Evolutionary conservation across 2,113 vertebrate genomes (phyloP).

Genomic region (Calidris pugnax): DNA sequence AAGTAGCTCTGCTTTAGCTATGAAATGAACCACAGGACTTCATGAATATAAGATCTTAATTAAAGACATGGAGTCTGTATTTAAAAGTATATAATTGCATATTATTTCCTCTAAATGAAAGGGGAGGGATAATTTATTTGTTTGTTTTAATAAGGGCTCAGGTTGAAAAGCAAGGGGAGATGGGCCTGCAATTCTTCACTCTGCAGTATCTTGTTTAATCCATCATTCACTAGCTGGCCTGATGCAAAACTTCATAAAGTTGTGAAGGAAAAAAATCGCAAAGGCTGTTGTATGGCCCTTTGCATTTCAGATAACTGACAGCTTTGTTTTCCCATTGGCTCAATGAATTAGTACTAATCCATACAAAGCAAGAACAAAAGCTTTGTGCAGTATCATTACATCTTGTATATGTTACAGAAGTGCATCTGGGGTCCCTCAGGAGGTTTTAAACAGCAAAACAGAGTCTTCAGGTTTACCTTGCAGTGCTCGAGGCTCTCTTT

Average conservation of each 20-base stretch:
- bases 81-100: background rate
- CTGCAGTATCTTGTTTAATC: background rate
- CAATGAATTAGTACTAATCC: background rate
- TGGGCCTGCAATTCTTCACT: background rate
- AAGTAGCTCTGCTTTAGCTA: conserved; percentile 3
- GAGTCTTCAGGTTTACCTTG: background rate
- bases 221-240: background rate
- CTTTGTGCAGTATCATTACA: background rate
- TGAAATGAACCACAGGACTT: background rate
- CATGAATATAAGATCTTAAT: conserved; percentile 31
- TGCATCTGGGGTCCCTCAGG: background rate
- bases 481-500: background rate
- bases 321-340: background rate
- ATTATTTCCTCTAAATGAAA: background rate
- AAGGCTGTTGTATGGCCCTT: background rate
- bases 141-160: background rate
- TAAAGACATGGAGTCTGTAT: background rate
- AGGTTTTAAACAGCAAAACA: background rate
- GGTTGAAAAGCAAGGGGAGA: background rate
- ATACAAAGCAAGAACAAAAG: background rate
- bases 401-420: background rate
- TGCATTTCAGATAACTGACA: background rate
- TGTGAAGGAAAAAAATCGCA: background rate
- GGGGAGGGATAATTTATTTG: background rate
- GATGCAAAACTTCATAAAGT: background rate